These are phyloP conservation scores for Hippocampus kuda DNA, from an alignment of 2,797 vertebrate genomes.

Conservation along the genomic window DNA sequence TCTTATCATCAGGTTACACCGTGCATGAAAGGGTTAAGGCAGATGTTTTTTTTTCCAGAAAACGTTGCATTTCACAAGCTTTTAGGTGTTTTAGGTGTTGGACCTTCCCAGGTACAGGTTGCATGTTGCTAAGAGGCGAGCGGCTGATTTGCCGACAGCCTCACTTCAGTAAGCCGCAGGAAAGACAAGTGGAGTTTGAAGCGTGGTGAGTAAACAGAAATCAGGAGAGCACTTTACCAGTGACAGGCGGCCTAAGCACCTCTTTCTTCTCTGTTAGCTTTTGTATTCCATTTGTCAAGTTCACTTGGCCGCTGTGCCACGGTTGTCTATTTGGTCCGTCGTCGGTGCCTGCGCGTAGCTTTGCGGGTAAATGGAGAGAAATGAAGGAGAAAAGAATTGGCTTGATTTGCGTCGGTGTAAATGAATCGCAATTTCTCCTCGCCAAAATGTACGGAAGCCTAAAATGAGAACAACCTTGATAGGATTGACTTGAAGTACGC, in stretches of 20 bases:
- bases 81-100: not conserved
- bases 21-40: too few species aligned
- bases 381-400: conserved; percentile 15
- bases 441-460: not conserved
- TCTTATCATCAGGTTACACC: too few species aligned
- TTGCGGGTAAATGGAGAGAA: conserved; percentile 43
- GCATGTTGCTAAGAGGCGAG: conserved; percentile 26
- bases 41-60: not conserved
- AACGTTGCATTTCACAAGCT: not conserved
- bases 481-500: not conserved
- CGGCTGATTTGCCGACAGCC: conserved; percentile 59
- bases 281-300: conserved; percentile 76
- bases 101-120: not conserved
- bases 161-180: conserved; percentile 58
- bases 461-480: not conserved
- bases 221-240: conserved; percentile 68
- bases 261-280: conserved; percentile 76
- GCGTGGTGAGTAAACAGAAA: conserved; percentile 68
- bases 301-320: conserved; percentile 64
- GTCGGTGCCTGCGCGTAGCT: conserved; percentile 58
- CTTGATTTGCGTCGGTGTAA: not conserved
- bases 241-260: conserved; percentile 74
- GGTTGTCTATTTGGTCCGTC: conserved; percentile 65
- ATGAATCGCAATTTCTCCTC: not conserved
- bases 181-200: conserved; percentile 69